A percentile compares a stretch with the other conserved stretches of the same genome.
These are phyloP conservation scores for Hemiscyllium ocellatum DNA, from an alignment of 2,113 vertebrate genomes.

Conservation along the genomic window DNA sequence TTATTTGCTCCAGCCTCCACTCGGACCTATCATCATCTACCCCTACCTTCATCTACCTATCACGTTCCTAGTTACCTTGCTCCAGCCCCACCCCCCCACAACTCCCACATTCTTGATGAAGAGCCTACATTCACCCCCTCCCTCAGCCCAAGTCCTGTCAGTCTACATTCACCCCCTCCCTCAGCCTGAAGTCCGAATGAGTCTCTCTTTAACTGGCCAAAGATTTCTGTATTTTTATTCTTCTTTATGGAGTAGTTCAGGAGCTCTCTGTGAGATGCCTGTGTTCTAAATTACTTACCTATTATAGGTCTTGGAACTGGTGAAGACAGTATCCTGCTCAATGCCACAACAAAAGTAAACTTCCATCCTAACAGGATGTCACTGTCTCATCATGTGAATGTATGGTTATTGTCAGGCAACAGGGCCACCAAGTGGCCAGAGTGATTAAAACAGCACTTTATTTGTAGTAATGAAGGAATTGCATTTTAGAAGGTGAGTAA, in stretches of 20 bases:
- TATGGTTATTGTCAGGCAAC: not conserved
- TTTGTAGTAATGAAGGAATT: not conserved
- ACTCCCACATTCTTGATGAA: too few species aligned
- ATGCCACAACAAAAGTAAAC: not conserved
- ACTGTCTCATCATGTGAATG: not conserved
- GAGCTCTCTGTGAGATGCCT: not conserved
- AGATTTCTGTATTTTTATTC: not conserved
- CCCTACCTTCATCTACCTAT: too few species aligned
- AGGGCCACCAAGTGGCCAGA: not conserved
- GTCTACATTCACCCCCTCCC: not conserved
- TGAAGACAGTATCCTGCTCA: not conserved
- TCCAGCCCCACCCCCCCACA: too few species aligned
- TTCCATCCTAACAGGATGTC: not conserved
- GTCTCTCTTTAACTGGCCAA: not conserved
- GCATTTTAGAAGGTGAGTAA: not conserved
- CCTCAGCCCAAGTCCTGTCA: not conserved
- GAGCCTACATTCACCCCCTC: not conserved
- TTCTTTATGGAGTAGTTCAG: not conserved
- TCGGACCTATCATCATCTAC: too few species aligned
- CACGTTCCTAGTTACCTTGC: too few species aligned
- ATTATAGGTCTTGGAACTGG: not conserved
- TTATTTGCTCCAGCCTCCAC: too few species aligned
- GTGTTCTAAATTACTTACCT: not conserved
- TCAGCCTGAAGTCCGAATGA: not conserved
- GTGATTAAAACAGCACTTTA: not conserved